These are phyloP conservation scores for Pterobdella sp. DNA, from an alignment of 2,888 invertebrate species.

Conservation along the genomic window DNA sequence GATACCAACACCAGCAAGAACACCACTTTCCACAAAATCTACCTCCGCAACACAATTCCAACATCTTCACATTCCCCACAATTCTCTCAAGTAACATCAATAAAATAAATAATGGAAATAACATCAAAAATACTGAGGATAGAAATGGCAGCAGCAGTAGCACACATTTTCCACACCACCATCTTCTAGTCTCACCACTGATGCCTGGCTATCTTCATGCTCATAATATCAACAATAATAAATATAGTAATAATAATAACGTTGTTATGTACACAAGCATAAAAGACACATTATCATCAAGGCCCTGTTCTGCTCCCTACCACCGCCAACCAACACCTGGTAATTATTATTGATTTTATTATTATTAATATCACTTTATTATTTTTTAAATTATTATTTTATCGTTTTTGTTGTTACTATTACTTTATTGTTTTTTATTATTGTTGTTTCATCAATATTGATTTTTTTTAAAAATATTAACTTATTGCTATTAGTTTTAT, in stretches of 20 bases:
- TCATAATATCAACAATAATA: background rate
- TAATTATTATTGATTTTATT: background rate
- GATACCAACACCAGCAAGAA: conserved; percentile 2
- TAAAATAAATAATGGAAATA: background rate
- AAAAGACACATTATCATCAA: background rate
- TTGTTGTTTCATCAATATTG: background rate
- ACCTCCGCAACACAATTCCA: background rate
- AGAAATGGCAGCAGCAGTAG: background rate
- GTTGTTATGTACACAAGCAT: background rate
- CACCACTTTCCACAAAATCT: background rate
- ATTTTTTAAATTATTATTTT: background rate
- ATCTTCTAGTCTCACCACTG: no score
- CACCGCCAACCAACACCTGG: background rate
- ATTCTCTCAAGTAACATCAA: background rate
- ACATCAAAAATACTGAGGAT: background rate
- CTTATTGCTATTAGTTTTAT: background rate
- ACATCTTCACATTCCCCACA: conserved; percentile 3
- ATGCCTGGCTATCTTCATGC: no score
- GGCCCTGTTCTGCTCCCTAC: background rate
- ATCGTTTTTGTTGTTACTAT: background rate
- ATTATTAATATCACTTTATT: background rate
- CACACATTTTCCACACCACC: background rate
- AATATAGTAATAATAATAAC: background rate
- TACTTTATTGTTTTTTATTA: background rate
- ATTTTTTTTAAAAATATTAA: background rate